These are phyloP conservation scores for Girardinichthys multiradiatus DNA, from an alignment of 2,113 vertebrate genomes.

Conservation along the genomic window DNA sequence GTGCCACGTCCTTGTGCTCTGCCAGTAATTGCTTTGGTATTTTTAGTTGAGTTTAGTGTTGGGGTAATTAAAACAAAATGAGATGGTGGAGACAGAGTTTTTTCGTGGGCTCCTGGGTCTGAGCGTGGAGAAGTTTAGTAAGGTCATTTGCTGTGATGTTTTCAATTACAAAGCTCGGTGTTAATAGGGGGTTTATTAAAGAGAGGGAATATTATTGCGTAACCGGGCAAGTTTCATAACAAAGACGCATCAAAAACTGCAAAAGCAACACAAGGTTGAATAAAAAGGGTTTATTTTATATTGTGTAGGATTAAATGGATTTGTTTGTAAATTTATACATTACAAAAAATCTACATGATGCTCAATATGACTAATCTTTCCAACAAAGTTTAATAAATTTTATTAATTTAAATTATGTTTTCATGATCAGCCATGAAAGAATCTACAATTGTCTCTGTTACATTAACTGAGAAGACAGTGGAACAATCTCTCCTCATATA, in stretches of 20 bases:
- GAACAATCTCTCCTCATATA: slow-evolving; percentile 15
- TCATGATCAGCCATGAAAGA: background rate
- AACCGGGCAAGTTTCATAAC: background rate
- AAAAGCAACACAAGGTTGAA: slow-evolving; percentile 13
- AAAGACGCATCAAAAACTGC: background rate
- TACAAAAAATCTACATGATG: slow-evolving; percentile 48
- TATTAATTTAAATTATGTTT: slow-evolving; percentile 23
- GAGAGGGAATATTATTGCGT: slow-evolving; percentile 25
- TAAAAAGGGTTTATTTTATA: slow-evolving; percentile 65
- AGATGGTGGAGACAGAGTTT: slow-evolving; percentile 51
- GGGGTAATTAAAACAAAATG: slow-evolving; percentile 77
- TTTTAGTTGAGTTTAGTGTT: slow-evolving; percentile 67
- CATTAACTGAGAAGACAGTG: slow-evolving; percentile 25
- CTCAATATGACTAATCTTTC: slow-evolving; percentile 66
- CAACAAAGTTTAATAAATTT: slow-evolving; percentile 67
- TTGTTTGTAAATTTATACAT: slow-evolving; percentile 45
- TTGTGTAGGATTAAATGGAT: slow-evolving; percentile 47
- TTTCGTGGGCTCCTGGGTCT: slow-evolving; percentile 50
- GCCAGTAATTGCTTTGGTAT: slow-evolving; percentile 75
- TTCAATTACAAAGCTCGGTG: slow-evolving; percentile 61
- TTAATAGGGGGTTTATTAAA: slow-evolving; percentile 63
- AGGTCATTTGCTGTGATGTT: slow-evolving; percentile 57
- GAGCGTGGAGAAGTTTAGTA: slow-evolving; percentile 49
- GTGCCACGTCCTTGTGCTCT: slow-evolving; percentile 43
- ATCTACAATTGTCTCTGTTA: slow-evolving; percentile 43